Percentiles rank a stretch among this genome's conserved stretches.
These are phyloP conservation scores for Merodon equestris DNA, from an alignment of 2,888 invertebrate genomes.

Conservation along the genomic window DNA sequence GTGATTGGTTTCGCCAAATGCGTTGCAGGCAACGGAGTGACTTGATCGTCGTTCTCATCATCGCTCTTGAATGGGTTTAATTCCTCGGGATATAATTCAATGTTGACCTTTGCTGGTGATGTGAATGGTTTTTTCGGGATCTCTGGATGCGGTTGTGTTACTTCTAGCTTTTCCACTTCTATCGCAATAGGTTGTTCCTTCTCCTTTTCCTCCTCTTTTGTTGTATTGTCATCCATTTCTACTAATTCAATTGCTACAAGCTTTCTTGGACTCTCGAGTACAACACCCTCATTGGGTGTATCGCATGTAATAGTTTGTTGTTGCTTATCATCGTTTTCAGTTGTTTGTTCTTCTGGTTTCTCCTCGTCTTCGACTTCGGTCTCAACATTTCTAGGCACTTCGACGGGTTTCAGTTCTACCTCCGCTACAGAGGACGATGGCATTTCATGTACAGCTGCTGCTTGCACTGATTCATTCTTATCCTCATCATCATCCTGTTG, in stretches of 20 bases:
- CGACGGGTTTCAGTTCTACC: slow-evolving; percentile 44
- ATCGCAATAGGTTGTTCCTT: slow-evolving; percentile 35
- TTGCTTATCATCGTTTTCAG: slow-evolving; percentile 4
- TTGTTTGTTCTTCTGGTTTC: slow-evolving; percentile 13
- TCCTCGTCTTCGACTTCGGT: slow-evolving; percentile 27
- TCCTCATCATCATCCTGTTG: slow-evolving; percentile 43
- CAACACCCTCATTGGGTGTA: too few relatives aligned
- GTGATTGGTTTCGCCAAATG: slow-evolving; percentile 42
- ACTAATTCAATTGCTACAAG: neutral
- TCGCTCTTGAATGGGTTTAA: slow-evolving; percentile 92
- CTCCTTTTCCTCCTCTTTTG: slow-evolving; percentile 58
- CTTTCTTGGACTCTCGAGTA: slow-evolving; percentile 4
- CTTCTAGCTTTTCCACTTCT: slow-evolving; percentile 16
- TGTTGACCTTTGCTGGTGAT: slow-evolving; percentile 53
- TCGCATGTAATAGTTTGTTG: too few relatives aligned
- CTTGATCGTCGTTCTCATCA: slow-evolving; percentile 80
- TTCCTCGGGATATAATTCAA: slow-evolving; percentile 84
- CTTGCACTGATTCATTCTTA: slow-evolving; percentile 19
- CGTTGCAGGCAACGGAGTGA: slow-evolving; percentile 67
- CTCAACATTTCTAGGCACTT: slow-evolving; percentile 67
- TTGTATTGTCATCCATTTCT: slow-evolving; percentile 7
- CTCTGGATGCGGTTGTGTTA: neutral
- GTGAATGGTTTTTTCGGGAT: slow-evolving; percentile 27
- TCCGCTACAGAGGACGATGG: slow-evolving; percentile 10
- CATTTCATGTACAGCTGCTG: slow-evolving; percentile 6